phyloP scores from a whole-genome alignment of 2,113 vertebrate species.

The Spea bombifrons region DNA sequence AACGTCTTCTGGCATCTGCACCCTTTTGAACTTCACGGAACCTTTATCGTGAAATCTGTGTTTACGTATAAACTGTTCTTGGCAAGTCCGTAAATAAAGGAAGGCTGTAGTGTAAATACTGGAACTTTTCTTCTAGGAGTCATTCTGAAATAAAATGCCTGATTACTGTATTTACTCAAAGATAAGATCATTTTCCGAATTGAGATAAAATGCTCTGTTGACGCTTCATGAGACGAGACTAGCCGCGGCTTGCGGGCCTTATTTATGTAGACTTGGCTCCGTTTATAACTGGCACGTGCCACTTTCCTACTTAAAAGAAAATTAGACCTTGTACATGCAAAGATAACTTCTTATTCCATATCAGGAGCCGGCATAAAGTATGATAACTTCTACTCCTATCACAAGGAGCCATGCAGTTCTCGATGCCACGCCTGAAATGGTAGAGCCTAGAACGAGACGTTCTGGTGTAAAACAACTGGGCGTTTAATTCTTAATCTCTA shows the following conservation, averaged over 20 bases:
- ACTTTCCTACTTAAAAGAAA: conserved; percentile 50
- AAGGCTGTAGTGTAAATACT: conserved; percentile 19
- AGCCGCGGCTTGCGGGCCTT: conserved; percentile 44
- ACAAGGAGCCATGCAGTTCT: no score
- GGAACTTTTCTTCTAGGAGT: conserved; percentile 24
- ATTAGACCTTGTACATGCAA: conserved; percentile 40
- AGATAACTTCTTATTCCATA: conserved; percentile 42
- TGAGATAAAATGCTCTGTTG: conserved; percentile 34
- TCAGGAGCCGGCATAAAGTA: conserved; percentile 21
- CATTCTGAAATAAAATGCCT: conserved; percentile 43
- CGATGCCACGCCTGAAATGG: no score
- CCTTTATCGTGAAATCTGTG: background rate
- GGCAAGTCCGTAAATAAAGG: conserved; percentile 32
- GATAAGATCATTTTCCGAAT: conserved; percentile 49
- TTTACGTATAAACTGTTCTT: conserved; percentile 36
- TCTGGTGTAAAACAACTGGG: no score
- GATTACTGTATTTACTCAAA: conserved; percentile 45
- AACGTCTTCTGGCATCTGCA: background rate
- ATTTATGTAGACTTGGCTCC: conserved; percentile 37
- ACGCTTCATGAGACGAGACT: conserved; percentile 8
- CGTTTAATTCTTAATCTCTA: no score
- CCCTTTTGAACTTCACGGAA: background rate
- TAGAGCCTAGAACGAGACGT: no score
- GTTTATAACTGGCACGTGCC: background rate
- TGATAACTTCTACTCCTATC: background rate